These are phyloP conservation scores for Bombus difficillimus DNA, from an alignment of 1,140 invertebrate species.

Conservation along the genomic window DNA sequence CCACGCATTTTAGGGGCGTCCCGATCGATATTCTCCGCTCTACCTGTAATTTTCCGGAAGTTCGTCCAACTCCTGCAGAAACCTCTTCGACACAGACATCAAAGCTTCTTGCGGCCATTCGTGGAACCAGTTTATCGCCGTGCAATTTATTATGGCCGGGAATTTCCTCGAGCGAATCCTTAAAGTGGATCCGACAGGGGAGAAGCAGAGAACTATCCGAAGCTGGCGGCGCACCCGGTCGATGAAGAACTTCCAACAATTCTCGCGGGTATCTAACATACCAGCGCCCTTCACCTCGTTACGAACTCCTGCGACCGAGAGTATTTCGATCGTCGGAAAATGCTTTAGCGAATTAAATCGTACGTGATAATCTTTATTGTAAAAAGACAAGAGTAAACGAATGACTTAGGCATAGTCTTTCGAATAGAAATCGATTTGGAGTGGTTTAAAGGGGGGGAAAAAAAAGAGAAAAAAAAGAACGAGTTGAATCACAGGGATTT, in stretches of 20 bases:
- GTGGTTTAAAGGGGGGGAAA: fast-evolving
- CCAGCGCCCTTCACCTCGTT: slow-evolving; percentile 91
- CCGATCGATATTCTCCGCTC: not conserved
- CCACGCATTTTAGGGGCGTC: not conserved
- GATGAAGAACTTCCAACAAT: slow-evolving; percentile 99
- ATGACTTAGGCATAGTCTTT: too few species aligned
- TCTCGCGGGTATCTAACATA: slow-evolving; percentile 94
- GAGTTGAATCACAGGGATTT: not conserved
- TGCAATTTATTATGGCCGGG: slow-evolving; percentile 97
- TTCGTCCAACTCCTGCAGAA: slow-evolving; percentile 91
- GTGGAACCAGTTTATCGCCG: slow-evolving; percentile 98
- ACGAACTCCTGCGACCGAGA: slow-evolving; percentile 72
- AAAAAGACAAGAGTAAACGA: too few species aligned
- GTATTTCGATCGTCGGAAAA: not conserved
- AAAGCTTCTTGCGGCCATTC: slow-evolving; percentile 98
- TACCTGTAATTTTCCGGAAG: slow-evolving; percentile 87
- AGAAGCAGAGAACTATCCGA: slow-evolving; percentile 97
- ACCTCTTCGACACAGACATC: slow-evolving; percentile 95
- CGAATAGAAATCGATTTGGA: too few species aligned
- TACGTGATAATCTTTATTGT: not conserved
- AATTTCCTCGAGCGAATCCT: slow-evolving; percentile 96
- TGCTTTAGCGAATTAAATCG: not conserved
- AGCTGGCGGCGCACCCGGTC: slow-evolving; percentile 95
- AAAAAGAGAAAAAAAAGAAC: not conserved
- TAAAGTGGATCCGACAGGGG: slow-evolving; percentile 95